Percentiles rank a stretch among this genome's conserved stretches.
Conservation (phyloP, 1,140 invertebrate species). For the Conus betulinus region DNA sequence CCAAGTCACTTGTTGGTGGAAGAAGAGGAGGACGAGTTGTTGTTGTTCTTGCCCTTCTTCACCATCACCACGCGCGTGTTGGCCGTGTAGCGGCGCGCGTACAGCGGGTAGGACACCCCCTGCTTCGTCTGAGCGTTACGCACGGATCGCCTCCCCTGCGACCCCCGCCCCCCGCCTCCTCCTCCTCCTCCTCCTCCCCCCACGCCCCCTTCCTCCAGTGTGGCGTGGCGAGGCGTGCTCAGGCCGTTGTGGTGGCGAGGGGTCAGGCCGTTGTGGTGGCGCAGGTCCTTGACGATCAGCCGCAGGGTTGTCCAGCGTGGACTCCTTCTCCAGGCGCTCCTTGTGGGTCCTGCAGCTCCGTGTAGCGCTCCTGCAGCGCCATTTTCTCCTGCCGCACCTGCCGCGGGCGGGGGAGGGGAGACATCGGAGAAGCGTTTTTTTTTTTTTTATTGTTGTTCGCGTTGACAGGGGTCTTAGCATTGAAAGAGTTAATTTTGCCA, state of each 20-base stretch:
- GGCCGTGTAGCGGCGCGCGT: not conserved
- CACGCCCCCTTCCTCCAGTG: no score
- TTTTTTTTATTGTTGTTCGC: constrained; percentile 45
- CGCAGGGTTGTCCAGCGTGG: not conserved
- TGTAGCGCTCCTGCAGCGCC: not conserved
- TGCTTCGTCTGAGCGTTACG: no score
- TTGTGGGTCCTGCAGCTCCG: not conserved
- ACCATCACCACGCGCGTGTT: not conserved
- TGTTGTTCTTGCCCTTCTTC: no score
- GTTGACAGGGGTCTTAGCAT: no score
- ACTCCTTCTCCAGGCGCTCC: not conserved
- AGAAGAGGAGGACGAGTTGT: no score
- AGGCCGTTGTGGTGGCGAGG: not conserved
- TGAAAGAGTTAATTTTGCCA: not conserved
- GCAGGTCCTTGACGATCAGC: not conserved
- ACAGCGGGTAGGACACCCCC: no score
- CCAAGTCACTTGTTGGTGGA: no score
- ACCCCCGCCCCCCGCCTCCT: not conserved
- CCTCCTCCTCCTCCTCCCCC: not conserved
- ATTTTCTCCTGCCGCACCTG: constrained; percentile 27
- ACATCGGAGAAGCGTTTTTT: constrained; percentile 38
- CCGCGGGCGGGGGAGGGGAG: constrained; percentile 44
- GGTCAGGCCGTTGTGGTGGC: not conserved
- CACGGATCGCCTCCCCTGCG: no score
- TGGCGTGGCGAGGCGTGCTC: no score